Evolutionary conservation across 1,140 invertebrate species (phyloP), one percentile per base, ranked within the genome.

Genomic region (Wasmannia auropunctata): DNA sequence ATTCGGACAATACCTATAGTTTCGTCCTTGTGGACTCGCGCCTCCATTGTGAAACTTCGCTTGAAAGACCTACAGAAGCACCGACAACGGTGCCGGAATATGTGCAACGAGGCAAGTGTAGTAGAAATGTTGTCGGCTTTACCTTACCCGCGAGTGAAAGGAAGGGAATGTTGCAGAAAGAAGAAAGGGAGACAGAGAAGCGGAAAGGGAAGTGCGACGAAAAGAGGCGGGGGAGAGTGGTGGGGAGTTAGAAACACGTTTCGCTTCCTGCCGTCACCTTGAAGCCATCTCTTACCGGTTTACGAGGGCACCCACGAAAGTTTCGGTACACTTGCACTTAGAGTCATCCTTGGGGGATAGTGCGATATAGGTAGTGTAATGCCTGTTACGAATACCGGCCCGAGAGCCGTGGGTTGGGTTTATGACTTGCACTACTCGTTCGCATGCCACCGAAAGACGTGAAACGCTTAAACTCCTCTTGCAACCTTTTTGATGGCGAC

Each of bases 321-420:
- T 90, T 91, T 88, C 62, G 75, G 58, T 91, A 85, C 65, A 76
- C 60, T 86, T 63, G 69, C 86, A 86, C 76, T 89, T 86, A 89
- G 89, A 91, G 90, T 88, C 90, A 91, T 91, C 85, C 75, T 85
- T 85, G 76, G 87, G 86, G 83, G 91, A 91, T 90, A 88, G 86
- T 54, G 69, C 83, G 63, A 80, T 85, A 65, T 83, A 86, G 74
- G 16, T 85, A 77, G 49, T 87, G 75, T 86, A 89, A 91, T 87
- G 86, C 77, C 75, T 89, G 80, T 87, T 91, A 87, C 69, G 75
- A 83, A 83, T 90, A 90, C 67, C 11, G 19, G 67, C 5, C 28
- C 8, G 51, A 49, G 74, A 25, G 62, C 2, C 37, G 77, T 70
- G 79, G 79, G 60, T 69, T 67, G 67, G 80, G 85, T 88, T 88